Conservation (phyloP, 2,888 invertebrate genomes). For the Spicauda simplicius region DNA sequence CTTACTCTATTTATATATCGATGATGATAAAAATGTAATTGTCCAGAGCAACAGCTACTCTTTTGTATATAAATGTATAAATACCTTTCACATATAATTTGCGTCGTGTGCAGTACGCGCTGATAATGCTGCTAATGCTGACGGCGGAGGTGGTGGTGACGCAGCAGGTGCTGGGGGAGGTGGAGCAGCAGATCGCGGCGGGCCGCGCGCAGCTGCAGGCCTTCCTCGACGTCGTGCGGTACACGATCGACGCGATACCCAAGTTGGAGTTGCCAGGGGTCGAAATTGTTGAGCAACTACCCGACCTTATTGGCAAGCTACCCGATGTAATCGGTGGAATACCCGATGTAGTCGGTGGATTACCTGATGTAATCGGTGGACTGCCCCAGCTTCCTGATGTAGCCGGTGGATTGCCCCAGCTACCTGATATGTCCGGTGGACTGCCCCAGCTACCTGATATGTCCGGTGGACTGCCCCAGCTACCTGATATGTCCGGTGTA, state of each 20-base stretch:
- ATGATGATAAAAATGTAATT: no score
- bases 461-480: background rate
- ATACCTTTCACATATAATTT: no score
- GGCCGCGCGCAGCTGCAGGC: conserved; percentile 3
- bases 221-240: background rate
- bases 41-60: no score
- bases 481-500: no score
- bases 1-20: no score
- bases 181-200: background rate
- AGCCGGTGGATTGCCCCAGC: background rate
- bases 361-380: background rate
- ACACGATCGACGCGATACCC: background rate
- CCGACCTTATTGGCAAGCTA: background rate
- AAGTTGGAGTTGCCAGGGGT: background rate
- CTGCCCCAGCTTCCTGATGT: background rate
- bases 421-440: background rate
- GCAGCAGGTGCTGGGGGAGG: background rate
- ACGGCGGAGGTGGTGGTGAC: background rate
- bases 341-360: background rate
- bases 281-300: background rate
- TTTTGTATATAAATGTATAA: no score
- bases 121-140: background rate
- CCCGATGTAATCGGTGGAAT: background rate
- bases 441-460: background rate
- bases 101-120: background rate